Percentiles rank a stretch among this genome's conserved stretches.
These are phyloP conservation scores for Altica lythri DNA, from an alignment of 2,888 invertebrate species.

Conservation along the genomic window DNA sequence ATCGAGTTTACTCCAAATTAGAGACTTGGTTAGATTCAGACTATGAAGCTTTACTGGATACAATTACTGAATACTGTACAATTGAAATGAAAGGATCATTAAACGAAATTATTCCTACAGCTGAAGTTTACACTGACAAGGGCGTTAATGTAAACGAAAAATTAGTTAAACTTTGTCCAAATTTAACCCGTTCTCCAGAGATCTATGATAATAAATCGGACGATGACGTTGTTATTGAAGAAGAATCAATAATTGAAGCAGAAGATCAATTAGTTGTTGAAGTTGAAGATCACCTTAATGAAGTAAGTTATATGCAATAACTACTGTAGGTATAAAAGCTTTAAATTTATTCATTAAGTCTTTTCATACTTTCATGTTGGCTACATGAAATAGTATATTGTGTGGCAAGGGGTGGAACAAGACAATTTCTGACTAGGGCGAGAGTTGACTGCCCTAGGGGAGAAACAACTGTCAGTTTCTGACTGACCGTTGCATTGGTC, in stretches of 20 bases:
- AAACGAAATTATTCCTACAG: slow-evolving; percentile 40
- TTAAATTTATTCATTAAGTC: too few relatives aligned
- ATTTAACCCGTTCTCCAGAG: slow-evolving; percentile 36
- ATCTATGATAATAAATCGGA: slow-evolving; percentile 4
- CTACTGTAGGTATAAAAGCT: too few relatives aligned
- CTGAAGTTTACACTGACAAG: slow-evolving; percentile 41
- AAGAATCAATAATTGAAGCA: slow-evolving; percentile 22
- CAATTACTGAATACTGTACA: slow-evolving; percentile 59
- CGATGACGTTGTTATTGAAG: slow-evolving; percentile 31
- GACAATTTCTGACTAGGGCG: too few relatives aligned
- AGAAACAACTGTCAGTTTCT: too few relatives aligned
- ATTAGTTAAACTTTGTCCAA: slow-evolving; percentile 50
- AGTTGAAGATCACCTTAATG: too few relatives aligned
- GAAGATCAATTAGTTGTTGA: neutral
- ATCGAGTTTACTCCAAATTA: slow-evolving; percentile 55
- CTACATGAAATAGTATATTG: too few relatives aligned
- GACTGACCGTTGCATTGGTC: too few relatives aligned
- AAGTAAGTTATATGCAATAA: too few relatives aligned
- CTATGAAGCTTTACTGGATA: slow-evolving; percentile 67
- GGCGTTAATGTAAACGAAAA: slow-evolving; percentile 56
- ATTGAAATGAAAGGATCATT: slow-evolving; percentile 57
- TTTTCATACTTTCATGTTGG: too few relatives aligned
- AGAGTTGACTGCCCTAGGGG: too few relatives aligned
- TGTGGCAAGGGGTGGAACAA: too few relatives aligned
- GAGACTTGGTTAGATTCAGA: slow-evolving; percentile 60